Evolutionary conservation across 1,140 invertebrate species (phyloP), one percentile per base, ranked within the genome.

Genomic region (Brachionus angularis): DNA sequence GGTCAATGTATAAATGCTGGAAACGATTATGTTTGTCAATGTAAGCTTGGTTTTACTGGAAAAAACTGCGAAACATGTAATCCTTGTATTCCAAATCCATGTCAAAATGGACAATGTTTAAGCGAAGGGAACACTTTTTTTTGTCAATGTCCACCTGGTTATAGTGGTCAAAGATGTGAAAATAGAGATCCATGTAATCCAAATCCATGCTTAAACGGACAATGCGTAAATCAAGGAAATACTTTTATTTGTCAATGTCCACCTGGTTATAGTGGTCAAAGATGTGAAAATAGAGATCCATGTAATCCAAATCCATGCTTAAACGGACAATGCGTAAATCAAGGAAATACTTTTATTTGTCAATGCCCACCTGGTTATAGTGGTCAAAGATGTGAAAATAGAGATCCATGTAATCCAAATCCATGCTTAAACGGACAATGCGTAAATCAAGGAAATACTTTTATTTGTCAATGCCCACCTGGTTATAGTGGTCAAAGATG

Each of bases 131-230:
- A 2, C 23, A 55, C n/a, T 5, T 4, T 14, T 36, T 10, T 55
- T 16, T 76, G 75, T 52, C 21, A 62, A 36, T 77, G 76, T 61
- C 72, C 16, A n/a, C 58, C 69, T 14, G 74, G 74, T 21, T 77
- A 73, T 52, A 31, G 12, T 5, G 69, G 69, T 14, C 16, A 21
- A 33, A 1, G 33, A 27, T 71, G 69, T 33, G 49, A 71, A 31
- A 18, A 46, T 36, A 47, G 42, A 33, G 46, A 69, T 34, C 42
- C 64, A 31, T 69, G 64, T 23, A 14, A 36, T 4, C 23, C 42
- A 47, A 69, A 31, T 46, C 64, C 64, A 4, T 69, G 64, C 12
- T 12, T 21, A 33, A 69, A 69, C n/a, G 64, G 64, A 3, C 39
- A 47, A 52, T 69, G 64, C 18, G 10, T 42, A n/a, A 14, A 44